phyloP scores from a whole-genome alignment of 1,140 invertebrate genomes.

The Eriocheir sinensis region DNA sequence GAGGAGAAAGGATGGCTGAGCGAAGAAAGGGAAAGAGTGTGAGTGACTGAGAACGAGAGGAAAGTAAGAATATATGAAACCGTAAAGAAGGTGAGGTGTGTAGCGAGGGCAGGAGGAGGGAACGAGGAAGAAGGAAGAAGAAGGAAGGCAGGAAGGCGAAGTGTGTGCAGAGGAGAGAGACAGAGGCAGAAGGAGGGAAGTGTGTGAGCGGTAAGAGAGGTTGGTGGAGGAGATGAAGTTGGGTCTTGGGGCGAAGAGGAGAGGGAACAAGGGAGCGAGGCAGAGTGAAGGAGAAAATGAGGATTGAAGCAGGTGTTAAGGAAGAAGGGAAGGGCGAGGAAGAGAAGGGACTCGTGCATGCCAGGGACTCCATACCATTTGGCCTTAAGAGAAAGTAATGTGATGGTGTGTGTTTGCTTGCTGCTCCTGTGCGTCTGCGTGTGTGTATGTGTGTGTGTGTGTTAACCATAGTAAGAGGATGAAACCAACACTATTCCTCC shows the following conservation, averaged over 20 bases:
- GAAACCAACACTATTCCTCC: no score
- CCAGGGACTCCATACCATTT: not conserved
- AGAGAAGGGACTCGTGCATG: not conserved
- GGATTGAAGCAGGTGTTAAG: constrained; percentile 14
- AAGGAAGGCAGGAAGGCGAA: no score
- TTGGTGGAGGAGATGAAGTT: not conserved
- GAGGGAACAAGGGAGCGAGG: not conserved
- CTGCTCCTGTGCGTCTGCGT: no score
- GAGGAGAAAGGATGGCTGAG: not conserved
- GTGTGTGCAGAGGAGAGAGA: no score
- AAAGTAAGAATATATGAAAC: no score
- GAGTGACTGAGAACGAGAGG: no score
- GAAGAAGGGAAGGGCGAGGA: not conserved
- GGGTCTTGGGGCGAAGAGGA: not conserved
- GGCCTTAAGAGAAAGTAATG: no score
- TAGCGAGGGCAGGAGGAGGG: not conserved
- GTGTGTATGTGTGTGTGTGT: not conserved
- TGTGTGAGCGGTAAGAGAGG: no score
- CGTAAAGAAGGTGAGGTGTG: no score
- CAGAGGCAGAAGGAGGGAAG: no score
- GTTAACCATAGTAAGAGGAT: no score
- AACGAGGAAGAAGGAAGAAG: not conserved
- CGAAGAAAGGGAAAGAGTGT: not conserved
- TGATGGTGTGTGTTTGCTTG: not conserved
- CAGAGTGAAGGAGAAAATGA: not conserved